Evolutionary conservation across 2,113 vertebrate genomes (phyloP).

Genomic region (Pedetes capensis): DNA sequence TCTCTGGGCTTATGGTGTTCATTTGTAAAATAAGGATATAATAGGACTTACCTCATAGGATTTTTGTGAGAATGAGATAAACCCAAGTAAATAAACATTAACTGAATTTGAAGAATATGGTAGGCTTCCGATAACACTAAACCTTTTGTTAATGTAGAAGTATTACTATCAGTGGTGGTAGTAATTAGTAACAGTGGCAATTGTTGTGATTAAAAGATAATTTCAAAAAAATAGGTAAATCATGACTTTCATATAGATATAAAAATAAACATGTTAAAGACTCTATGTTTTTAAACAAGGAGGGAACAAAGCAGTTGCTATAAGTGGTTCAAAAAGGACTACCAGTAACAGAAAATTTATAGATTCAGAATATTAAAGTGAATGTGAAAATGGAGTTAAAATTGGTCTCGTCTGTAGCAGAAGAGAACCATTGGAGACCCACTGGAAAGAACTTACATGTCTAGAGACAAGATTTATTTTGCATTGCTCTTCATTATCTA

Average conservation of each 20-base stretch:
- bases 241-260: background rate
- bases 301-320: background rate
- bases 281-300: background rate
- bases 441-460: background rate
- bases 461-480: background rate
- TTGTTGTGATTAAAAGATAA: background rate
- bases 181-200: background rate
- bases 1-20: background rate
- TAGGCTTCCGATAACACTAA: background rate
- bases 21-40: background rate
- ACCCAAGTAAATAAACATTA: background rate
- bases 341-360: background rate
- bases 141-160: background rate
- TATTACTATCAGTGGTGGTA: background rate
- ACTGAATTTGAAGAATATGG: background rate
- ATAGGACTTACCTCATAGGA: background rate
- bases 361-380: background rate
- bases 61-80: background rate
- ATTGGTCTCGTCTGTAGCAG: background rate
- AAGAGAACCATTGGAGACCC: background rate
- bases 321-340: background rate
- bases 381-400: background rate
- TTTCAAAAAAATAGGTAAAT: background rate
- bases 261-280: background rate
- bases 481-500: background rate